Conservation (phyloP, 1,140 invertebrate species). For the Heliconius congener region DNA sequence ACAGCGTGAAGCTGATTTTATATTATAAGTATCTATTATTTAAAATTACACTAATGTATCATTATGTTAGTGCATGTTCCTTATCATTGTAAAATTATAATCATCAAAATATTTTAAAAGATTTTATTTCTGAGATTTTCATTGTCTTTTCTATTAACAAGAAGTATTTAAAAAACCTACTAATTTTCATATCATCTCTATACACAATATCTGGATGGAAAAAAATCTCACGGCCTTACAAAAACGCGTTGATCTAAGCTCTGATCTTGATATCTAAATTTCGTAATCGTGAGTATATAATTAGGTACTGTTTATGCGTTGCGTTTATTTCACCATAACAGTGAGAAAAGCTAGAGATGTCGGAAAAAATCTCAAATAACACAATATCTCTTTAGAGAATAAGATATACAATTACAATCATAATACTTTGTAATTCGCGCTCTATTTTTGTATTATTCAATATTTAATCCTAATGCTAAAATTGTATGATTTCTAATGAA, state of each 20-base stretch:
- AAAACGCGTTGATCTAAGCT: not conserved
- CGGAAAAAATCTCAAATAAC: too few relatives aligned
- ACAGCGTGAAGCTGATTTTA: too few relatives aligned
- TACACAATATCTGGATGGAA: not conserved
- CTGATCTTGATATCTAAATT: conserved; percentile 22
- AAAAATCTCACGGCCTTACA: conserved; percentile 2
- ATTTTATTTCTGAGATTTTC: not conserved
- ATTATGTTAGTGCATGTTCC: not conserved
- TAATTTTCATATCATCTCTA: not conserved
- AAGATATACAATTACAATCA: too few relatives aligned
- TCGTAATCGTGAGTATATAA: conserved; percentile 14
- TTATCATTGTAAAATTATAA: not conserved
- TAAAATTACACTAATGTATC: not conserved
- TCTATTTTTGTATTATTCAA: too few relatives aligned
- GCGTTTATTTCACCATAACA: conserved; percentile 4
- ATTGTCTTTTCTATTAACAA: not conserved
- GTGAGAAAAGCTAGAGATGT: not conserved
- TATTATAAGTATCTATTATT: not conserved
- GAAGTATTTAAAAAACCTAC: not conserved
- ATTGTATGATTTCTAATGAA: too few relatives aligned
- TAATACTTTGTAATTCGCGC: too few relatives aligned
- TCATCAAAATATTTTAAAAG: not conserved
- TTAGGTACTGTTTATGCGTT: conserved; percentile 1
- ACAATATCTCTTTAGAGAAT: too few relatives aligned
- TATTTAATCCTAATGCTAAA: too few relatives aligned